Evolutionary conservation across 2,113 vertebrate genomes (phyloP).

Genomic region (Trichechus manatus): DNA sequence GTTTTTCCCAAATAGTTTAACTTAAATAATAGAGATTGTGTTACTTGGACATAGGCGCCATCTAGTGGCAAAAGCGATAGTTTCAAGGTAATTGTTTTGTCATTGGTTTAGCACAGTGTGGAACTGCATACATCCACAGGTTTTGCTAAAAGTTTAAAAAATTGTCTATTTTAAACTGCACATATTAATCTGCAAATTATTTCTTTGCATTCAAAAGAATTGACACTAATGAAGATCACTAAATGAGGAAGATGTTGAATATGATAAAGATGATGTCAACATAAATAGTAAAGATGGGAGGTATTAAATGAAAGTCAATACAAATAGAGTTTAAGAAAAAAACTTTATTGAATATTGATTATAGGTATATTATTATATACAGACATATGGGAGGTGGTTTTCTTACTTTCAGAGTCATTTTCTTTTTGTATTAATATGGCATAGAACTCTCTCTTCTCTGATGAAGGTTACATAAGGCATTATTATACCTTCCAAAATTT

Average conservation of each 20-base stretch:
- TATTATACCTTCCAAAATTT: background rate
- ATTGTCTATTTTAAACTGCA: conserved; percentile 15
- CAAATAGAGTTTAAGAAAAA: conserved; percentile 3
- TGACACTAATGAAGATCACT: background rate
- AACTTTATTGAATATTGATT: background rate
- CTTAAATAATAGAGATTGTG: conserved; percentile 20
- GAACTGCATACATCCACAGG: background rate
- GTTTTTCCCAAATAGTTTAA: conserved; percentile 57
- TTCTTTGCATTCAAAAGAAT: conserved; percentile 24
- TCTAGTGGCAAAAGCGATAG: conserved; percentile 44
- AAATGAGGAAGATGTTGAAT: conserved; percentile 34
- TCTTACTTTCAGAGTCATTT: conserved; percentile 4
- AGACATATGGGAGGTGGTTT: background rate
- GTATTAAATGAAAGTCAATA: conserved; percentile 30
- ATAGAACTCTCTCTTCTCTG: conserved; percentile 14
- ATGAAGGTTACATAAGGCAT: background rate
- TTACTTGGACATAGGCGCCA: conserved; percentile 57
- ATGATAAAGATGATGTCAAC: background rate
- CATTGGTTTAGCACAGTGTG: background rate
- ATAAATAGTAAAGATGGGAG: background rate
- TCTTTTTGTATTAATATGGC: background rate
- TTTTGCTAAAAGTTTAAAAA: conserved; percentile 29
- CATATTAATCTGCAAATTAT: conserved; percentile 29
- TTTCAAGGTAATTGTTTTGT: conserved; percentile 51
- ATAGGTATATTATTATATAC: background rate